Base-by-base conservation (phyloP, 2,888 invertebrate species). In the Megalurothrips usitatus region DNA sequence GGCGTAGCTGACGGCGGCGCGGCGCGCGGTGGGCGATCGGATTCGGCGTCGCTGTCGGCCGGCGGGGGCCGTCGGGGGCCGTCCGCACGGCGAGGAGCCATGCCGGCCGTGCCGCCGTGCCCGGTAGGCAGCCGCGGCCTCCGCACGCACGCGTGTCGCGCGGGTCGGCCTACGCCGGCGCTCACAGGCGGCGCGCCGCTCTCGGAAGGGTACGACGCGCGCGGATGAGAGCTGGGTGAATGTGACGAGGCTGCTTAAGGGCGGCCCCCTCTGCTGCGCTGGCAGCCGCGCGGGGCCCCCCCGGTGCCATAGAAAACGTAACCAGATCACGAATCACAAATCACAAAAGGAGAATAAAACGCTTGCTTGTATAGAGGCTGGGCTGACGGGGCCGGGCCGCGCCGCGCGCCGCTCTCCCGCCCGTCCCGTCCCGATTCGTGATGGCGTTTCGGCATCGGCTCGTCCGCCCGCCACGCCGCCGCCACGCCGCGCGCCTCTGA, bases 301-400 rank as follows among this genome's bases (percentile, higher is more conserved):
- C n/a, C n/a, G n/a, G n/a, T 9, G 68, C 68, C 23, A 26, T 75
- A 75, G 68, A 75, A n/a, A 75, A 75, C 68, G 68, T 75, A 75
- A 75, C 68, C 26, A 75, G 68, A 75, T 75, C 68, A 75, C 68
- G 68, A 75, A 75, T 75, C 68, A 23, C 68, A 75, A 75, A 75
- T 75, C 68, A 75, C 68, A 75, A 75, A 75, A 75, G 68, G 68
- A 75, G 68, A 26, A 75, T 75, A 26, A 11, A 26, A 11, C 26
- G 68, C 68, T 52, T 23, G 68, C 68, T 58, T 75, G 68, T 75
- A 75, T 26, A 75, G 68, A 75, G 68, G 68, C 68, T 26, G 23
- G n/a, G 68, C 68, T n/a, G 23, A 10, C 68, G 23, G n/a, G 68
- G 23, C 34, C 23, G 23, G 68, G 63, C 19, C 68, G 68, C 23